Conservation (phyloP, 2,888 invertebrate genomes). For the Diploptera punctata region DNA sequence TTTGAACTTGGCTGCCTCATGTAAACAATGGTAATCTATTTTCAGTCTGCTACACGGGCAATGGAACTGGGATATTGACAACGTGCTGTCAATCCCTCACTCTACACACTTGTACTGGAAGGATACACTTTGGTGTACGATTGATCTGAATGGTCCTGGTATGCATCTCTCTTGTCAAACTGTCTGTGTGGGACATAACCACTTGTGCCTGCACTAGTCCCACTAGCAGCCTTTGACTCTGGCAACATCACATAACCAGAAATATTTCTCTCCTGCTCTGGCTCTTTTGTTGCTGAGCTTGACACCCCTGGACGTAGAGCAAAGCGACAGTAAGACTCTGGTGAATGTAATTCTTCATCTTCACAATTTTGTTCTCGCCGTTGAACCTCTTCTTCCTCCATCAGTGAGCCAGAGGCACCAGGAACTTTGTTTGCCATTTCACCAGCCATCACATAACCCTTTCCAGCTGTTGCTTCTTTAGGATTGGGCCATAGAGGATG, state of each 20-base stretch:
- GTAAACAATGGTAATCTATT: too few species aligned
- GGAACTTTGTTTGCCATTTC: constrained; percentile 4
- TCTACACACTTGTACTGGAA: constrained; percentile 30
- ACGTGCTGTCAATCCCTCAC: background rate
- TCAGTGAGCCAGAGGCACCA: background rate
- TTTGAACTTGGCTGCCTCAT: too few species aligned
- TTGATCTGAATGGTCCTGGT: constrained; percentile 17
- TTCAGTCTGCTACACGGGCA: background rate
- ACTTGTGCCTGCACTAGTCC: background rate
- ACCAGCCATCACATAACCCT: constrained; percentile 34
- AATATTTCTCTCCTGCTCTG: background rate
- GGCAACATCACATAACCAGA: constrained; percentile 49
- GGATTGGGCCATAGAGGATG: constrained; percentile 8
- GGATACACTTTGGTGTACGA: constrained; percentile 36
- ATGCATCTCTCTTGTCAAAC: constrained; percentile 46
- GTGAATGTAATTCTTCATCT: background rate
- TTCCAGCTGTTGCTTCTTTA: constrained; percentile 13
- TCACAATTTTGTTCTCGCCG: background rate
- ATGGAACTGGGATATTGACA: background rate
- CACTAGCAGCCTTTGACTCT: constrained; percentile 28
- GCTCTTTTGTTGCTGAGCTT: background rate
- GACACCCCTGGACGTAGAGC: constrained; percentile 13
- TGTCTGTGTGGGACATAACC: constrained; percentile 52
- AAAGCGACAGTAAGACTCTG: constrained; percentile 33
- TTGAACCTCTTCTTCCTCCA: background rate